phyloP scores from a whole-genome alignment of 2,113 vertebrate genomes.

The Microtus richardsoni region DNA sequence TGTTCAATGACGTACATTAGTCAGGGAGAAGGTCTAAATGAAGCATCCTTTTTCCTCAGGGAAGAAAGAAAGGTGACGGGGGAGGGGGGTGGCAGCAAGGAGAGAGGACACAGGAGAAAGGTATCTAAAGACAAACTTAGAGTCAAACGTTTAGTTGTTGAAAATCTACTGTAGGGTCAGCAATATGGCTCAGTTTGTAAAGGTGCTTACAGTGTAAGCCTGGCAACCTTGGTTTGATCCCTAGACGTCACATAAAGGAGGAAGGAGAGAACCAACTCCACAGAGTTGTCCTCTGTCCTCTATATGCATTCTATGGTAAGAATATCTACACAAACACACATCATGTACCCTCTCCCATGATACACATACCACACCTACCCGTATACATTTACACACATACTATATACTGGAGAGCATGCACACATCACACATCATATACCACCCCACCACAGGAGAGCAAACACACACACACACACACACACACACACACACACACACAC shows the following conservation, averaged over 20 bases:
- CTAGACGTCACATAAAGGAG: background rate
- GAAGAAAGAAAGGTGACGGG: background rate
- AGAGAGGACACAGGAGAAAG: background rate
- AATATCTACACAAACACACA: background rate
- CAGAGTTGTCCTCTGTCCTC: background rate
- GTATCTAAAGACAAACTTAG: background rate
- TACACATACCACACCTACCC: no score
- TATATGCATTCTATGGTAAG: background rate
- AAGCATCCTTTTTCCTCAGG: background rate
- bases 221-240: background rate
- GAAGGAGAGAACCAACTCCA: background rate
- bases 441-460: no score
- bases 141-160: background rate
- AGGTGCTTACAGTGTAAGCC: background rate
- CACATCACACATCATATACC: background rate
- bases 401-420: background rate
- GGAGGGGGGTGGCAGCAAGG: rapidly evolving
- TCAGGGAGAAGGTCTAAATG: background rate
- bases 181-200: background rate
- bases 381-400: background rate
- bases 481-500: background rate
- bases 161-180: background rate
- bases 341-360: background rate
- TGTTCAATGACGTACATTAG: background rate
- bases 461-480: background rate